phyloP scores from a whole-genome alignment of 2,888 invertebrate genomes.

The Chloroclysta siterata region DNA sequence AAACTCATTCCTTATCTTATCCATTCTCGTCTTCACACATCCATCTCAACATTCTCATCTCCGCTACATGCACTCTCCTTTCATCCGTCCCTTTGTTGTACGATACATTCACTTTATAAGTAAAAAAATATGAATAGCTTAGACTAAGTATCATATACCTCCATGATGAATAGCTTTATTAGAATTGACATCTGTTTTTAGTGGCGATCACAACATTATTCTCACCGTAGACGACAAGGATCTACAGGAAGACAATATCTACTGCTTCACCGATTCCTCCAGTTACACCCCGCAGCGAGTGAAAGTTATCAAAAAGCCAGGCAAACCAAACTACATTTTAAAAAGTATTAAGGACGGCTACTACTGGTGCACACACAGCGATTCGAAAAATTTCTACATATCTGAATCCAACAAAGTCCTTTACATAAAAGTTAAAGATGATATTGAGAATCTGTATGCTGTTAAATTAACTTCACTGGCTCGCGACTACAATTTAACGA shows the following conservation, averaged over 20 bases:
- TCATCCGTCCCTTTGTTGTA: too few species aligned
- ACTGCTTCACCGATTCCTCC: conserved; percentile 73
- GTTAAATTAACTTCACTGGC: conserved; percentile 57
- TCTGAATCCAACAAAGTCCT: conserved; percentile 66
- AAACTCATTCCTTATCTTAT: too few species aligned
- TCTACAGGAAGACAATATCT: conserved; percentile 49
- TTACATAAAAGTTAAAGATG: conserved; percentile 62
- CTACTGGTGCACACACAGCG: conserved; percentile 73
- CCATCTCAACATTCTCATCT: too few species aligned
- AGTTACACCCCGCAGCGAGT: conserved; percentile 59
- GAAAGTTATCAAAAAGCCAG: conserved; percentile 38
- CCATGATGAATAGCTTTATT: background rate
- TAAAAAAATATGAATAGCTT: background rate
- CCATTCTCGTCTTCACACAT: too few species aligned
- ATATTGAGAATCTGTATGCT: conserved; percentile 59
- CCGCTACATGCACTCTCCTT: too few species aligned
- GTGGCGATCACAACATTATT: conserved; percentile 56
- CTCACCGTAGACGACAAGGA: conserved; percentile 52
- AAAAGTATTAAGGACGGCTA: conserved; percentile 66
- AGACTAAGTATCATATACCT: too few species aligned
- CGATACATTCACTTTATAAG: background rate
- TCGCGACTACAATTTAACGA: conserved; percentile 44
- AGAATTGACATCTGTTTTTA: conserved; percentile 4
- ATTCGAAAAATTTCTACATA: conserved; percentile 57
- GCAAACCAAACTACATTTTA: conserved; percentile 51